Percentiles rank a stretch among this genome's conserved stretches.
Conservation (phyloP, 1,140 invertebrate genomes). For the Helicoverpa zea region DNA sequence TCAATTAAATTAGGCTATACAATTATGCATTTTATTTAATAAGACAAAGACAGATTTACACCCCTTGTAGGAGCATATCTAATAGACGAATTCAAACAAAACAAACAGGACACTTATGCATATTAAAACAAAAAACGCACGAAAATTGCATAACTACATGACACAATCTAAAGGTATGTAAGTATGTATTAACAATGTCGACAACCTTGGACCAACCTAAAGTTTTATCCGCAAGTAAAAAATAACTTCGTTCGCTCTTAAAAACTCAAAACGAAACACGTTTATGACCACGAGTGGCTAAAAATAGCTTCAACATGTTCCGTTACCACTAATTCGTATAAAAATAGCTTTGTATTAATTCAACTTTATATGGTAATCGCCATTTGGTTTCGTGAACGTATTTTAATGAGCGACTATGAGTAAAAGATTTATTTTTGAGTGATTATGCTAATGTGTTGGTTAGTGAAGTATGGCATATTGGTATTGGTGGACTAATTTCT, state of each 20-base stretch:
- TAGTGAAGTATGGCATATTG: no score
- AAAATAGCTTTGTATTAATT: conserved; percentile 16
- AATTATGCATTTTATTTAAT: no score
- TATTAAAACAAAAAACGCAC: background rate
- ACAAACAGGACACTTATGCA: no score
- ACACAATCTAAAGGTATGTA: background rate
- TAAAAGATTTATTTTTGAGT: background rate
- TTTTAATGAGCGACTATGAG: background rate
- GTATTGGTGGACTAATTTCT: no score
- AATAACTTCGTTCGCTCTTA: background rate
- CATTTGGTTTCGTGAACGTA: background rate
- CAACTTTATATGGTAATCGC: background rate
- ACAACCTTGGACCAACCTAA: background rate
- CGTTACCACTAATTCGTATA: conserved; percentile 4
- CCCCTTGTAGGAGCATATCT: no score
- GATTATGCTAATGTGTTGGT: no score
- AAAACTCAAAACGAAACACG: conserved; percentile 1
- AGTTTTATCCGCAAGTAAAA: background rate
- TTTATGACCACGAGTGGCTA: background rate
- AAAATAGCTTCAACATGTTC: conserved; percentile 14
- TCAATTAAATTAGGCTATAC: no score
- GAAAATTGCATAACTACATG: conserved; percentile 4
- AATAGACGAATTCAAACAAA: no score
- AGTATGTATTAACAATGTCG: background rate
- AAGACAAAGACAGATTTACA: no score